Conservation (phyloP, 2,797 vertebrate genomes). For the Brachyrhaphis roseni region DNA sequence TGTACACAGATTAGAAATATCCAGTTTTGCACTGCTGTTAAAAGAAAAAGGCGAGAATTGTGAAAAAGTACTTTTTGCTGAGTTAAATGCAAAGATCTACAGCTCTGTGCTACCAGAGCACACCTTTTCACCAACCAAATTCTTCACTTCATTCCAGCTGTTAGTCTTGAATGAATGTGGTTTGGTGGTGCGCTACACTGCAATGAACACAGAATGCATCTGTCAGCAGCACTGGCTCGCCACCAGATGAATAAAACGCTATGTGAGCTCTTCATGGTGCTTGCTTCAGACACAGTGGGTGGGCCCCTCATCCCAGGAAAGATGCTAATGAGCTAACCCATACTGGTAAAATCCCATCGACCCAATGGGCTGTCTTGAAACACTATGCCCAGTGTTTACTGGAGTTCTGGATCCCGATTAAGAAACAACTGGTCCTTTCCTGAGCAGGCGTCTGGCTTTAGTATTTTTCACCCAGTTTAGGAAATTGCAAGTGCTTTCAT, state of each 20-base stretch:
- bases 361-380: constrained; percentile 61
- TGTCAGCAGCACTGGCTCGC: constrained; percentile 62
- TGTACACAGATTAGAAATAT: background rate
- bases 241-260: constrained; percentile 70
- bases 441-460: constrained; percentile 68
- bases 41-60: background rate
- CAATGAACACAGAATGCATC: constrained; percentile 57
- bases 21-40: background rate
- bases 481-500: constrained; percentile 70
- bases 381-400: constrained; percentile 74
- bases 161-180: constrained; percentile 50
- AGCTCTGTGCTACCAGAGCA: constrained; percentile 13
- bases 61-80: background rate
- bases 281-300: constrained; percentile 70
- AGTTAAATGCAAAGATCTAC: constrained; percentile 4
- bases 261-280: constrained; percentile 58
- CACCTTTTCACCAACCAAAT: constrained; percentile 29
- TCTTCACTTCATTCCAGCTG: constrained; percentile 28
- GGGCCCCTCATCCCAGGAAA: constrained; percentile 73
- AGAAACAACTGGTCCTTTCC: constrained; percentile 68
- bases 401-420: constrained; percentile 65
- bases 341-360: constrained; percentile 62
- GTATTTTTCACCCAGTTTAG: constrained; percentile 66
- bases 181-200: constrained; percentile 36
- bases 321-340: constrained; percentile 74